Conservation (phyloP, 2,888 invertebrate species). For the Chrysina gloriosa region DNA sequence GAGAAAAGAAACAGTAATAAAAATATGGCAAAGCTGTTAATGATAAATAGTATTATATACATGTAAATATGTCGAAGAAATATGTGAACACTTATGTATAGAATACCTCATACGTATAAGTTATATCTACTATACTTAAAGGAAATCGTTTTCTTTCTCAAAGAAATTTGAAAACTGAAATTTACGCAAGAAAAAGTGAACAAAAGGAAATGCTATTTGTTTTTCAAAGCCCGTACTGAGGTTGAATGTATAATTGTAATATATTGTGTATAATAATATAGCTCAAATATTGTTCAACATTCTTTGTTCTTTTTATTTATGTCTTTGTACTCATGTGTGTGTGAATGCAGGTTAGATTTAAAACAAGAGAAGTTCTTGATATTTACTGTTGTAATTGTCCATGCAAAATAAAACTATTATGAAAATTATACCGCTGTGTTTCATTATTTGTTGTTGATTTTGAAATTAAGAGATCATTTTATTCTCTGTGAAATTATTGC, state of each 20-base stretch:
- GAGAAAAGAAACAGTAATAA: constrained; percentile 54
- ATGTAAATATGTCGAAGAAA: constrained; percentile 51
- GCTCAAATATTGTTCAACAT: constrained; percentile 62
- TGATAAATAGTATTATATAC: constrained; percentile 48
- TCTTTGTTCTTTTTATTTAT: constrained; percentile 64
- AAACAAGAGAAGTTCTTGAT: constrained; percentile 58
- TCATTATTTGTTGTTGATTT: constrained; percentile 13
- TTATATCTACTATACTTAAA: constrained; percentile 25
- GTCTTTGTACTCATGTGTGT: constrained; percentile 63
- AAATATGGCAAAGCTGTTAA: constrained; percentile 8
- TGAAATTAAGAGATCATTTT: too few relatives aligned
- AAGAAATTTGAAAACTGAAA: not conserved
- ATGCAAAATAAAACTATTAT: constrained; percentile 62
- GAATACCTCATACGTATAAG: constrained; percentile 48
- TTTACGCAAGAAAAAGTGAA: constrained; percentile 18
- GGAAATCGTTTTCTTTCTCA: constrained; percentile 22
- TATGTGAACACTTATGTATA: constrained; percentile 52
- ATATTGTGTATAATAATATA: constrained; percentile 64
- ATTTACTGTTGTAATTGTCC: constrained; percentile 67
- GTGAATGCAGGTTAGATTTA: constrained; percentile 57
- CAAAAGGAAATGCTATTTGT: constrained; percentile 31
- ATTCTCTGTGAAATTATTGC: too few relatives aligned
- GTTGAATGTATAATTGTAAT: constrained; percentile 62
- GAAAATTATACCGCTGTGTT: constrained; percentile 45
- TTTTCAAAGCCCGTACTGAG: constrained; percentile 54